These are phyloP conservation scores for Psittacula cyanocephala DNA, from an alignment of 2,113 vertebrate genomes.

Conservation along the genomic window DNA sequence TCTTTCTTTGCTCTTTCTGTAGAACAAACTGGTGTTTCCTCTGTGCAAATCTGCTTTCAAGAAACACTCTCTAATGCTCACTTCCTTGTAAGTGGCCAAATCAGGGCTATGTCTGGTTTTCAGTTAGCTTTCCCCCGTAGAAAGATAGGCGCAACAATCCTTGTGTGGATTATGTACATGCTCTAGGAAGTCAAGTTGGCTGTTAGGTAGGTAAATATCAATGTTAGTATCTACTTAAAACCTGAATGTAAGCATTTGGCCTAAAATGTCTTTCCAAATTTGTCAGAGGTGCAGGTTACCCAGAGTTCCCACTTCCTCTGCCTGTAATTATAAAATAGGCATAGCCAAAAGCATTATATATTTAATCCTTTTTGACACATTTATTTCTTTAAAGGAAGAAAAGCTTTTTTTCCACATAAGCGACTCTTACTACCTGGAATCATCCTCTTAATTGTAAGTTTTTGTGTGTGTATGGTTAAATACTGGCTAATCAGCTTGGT, in stretches of 20 bases:
- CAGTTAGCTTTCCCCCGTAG: neutral
- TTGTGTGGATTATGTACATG: neutral
- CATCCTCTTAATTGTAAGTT: neutral
- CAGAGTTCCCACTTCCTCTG: neutral
- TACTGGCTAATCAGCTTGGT: neutral
- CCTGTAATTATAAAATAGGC: neutral
- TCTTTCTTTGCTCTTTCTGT: constrained; percentile 70
- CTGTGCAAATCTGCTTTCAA: constrained; percentile 82
- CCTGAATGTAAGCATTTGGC: constrained; percentile 3
- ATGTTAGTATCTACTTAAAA: neutral
- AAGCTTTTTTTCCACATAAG: neutral
- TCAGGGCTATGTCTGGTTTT: constrained; percentile 41
- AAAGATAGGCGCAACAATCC: neutral
- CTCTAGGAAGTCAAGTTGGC: constrained; percentile 20
- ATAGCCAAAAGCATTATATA: neutral
- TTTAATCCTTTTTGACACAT: neutral
- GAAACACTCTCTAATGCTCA: constrained; percentile 80
- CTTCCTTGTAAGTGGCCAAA: constrained; percentile 80
- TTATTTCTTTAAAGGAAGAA: neutral
- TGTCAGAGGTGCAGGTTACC: neutral
- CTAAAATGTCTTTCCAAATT: neutral
- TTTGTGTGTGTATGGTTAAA: neutral
- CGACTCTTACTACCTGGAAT: neutral
- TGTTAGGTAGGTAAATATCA: neutral
- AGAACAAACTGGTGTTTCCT: constrained; percentile 87